Evolutionary conservation across 1,140 invertebrate genomes (phyloP).

Genomic region (Drosophila parabipectinata): DNA sequence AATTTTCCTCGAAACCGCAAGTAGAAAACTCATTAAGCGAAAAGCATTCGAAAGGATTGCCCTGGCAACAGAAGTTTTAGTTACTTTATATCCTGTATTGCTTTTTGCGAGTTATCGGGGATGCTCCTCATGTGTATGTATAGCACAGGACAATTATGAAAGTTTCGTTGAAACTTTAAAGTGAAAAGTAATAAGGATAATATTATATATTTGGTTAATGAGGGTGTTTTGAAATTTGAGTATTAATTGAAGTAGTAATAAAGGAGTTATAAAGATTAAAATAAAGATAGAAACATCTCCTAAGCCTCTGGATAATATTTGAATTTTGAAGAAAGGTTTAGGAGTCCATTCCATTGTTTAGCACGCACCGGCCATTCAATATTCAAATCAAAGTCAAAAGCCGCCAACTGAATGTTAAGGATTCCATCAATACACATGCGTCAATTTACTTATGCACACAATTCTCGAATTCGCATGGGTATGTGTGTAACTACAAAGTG

Average conservation of each 20-base stretch:
- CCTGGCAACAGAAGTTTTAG: slow-evolving; percentile 4
- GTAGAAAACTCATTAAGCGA: slow-evolving; percentile 76
- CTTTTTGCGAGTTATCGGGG: not conserved
- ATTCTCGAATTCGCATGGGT: slow-evolving; percentile 4
- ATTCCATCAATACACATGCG: slow-evolving; percentile 1
- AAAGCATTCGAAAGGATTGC: slow-evolving; percentile 54
- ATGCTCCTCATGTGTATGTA: too few species aligned
- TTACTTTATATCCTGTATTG: slow-evolving; percentile 5
- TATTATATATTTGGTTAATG: not conserved
- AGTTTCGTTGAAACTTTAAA: not conserved
- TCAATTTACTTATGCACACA: slow-evolving; percentile 1
- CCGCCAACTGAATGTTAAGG: not conserved
- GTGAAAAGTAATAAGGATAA: not conserved
- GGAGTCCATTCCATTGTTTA: not conserved
- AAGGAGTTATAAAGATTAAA: not conserved
- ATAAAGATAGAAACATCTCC: too few species aligned
- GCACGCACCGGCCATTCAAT: not conserved
- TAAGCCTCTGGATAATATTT: not conserved
- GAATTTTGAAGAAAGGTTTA: not conserved
- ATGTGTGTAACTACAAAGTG: not conserved
- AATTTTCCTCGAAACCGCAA: slow-evolving; percentile 73
- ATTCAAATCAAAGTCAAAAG: slow-evolving; percentile 3
- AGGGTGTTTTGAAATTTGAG: not conserved
- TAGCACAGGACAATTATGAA: not conserved
- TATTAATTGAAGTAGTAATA: not conserved